Percentiles rank a stretch among this genome's conserved stretches.
phyloP scores from a whole-genome alignment of 2,888 invertebrate species.

The Agrochola macilenta region DNA sequence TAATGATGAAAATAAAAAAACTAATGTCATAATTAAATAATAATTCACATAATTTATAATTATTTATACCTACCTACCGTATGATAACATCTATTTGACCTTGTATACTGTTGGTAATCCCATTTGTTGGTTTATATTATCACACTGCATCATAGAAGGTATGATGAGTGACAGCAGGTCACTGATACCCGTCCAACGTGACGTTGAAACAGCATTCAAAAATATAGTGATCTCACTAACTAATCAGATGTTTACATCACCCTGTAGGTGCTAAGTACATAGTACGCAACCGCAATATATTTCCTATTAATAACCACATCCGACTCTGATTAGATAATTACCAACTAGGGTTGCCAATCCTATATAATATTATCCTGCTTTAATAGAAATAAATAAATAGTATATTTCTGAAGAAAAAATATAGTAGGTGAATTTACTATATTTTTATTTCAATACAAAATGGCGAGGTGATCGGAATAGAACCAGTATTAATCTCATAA shows the following conservation, averaged over 20 bases:
- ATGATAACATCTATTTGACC: background rate
- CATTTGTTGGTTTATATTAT: background rate
- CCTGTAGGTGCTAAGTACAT: constrained; percentile 13
- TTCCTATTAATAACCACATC: constrained; percentile 34
- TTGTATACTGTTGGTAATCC: background rate
- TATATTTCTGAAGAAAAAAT: too few species aligned
- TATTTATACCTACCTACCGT: background rate
- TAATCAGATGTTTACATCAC: constrained; percentile 19
- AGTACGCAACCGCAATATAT: constrained; percentile 2
- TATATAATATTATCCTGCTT: too few species aligned
- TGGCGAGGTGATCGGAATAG: too few species aligned
- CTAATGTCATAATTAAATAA: background rate
- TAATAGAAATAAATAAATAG: too few species aligned
- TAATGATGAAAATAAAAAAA: background rate
- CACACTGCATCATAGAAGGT: background rate
- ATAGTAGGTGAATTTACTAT: too few species aligned
- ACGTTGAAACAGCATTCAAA: background rate
- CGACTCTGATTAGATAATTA: constrained; percentile 29
- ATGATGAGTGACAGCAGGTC: background rate
- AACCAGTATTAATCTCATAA: too few species aligned
- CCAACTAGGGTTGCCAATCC: too few species aligned
- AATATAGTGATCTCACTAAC: background rate
- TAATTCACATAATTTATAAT: background rate
- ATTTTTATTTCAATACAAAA: too few species aligned
- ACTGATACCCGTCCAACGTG: background rate